A percentile compares a stretch with the other conserved stretches of the same genome.
phyloP scores from a whole-genome alignment of 2,888 invertebrate genomes.

The Lasius platythorax region DNA sequence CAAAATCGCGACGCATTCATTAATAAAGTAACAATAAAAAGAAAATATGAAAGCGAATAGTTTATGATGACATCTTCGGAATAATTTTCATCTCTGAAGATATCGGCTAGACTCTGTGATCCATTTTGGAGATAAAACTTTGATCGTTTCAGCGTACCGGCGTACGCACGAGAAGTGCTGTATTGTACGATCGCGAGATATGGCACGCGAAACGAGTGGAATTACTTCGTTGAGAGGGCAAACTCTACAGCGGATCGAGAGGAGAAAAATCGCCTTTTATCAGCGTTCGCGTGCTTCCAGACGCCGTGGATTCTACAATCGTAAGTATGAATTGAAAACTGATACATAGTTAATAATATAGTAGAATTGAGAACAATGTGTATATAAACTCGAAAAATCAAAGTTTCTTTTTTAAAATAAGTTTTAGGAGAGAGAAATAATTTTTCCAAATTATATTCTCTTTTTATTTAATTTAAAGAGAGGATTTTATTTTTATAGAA shows the following conservation, averaged over 20 bases:
- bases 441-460: neutral
- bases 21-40: neutral
- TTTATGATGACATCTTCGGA: neutral
- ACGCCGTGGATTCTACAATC: conserved; percentile 80
- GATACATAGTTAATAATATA: neutral
- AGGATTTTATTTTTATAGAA: neutral
- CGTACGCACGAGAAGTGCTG: conserved; percentile 76
- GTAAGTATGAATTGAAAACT: conserved; percentile 71
- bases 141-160: conserved; percentile 73
- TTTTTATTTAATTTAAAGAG: neutral
- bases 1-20: neutral
- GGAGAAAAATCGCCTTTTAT: conserved; percentile 79
- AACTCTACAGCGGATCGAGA: conserved; percentile 72
- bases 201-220: conserved; percentile 78
- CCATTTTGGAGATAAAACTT: conserved; percentile 5
- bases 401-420: neutral
- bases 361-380: neutral
- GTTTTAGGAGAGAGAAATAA: neutral
- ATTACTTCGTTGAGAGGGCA: conserved; percentile 76
- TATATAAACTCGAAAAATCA: neutral
- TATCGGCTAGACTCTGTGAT: neutral
- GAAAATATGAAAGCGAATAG: neutral
- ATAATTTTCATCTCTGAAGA: neutral
- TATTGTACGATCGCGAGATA: conserved; percentile 80
- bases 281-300: conserved; percentile 81